Conservation (phyloP, 2,797 vertebrate species). For the Melanotaenia pygmaea region DNA sequence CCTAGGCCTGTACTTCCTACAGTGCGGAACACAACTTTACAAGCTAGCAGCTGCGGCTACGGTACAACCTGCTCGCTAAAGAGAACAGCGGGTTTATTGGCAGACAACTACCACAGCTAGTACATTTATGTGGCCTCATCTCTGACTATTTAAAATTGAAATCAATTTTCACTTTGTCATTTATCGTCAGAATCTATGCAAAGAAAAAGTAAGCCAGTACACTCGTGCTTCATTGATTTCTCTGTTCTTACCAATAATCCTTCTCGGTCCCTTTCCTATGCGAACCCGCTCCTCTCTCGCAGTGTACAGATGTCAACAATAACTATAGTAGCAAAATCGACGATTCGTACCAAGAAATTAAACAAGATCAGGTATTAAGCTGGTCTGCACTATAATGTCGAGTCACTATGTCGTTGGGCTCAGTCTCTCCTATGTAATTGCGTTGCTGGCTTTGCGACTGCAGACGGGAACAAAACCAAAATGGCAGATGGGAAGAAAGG, state of each 20-base stretch:
- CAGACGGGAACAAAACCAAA: constrained; percentile 90
- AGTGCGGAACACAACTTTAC: constrained; percentile 77
- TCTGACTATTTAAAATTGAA: background rate
- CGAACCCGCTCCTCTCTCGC: constrained; percentile 84
- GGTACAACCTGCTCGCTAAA: constrained; percentile 39
- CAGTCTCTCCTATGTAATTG: constrained; percentile 73
- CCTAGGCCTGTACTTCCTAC: constrained; percentile 62
- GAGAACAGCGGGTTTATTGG: constrained; percentile 25
- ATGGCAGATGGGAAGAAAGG: constrained; percentile 84
- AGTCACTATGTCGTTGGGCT: constrained; percentile 83
- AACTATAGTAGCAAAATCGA: constrained; percentile 48
- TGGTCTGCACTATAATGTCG: constrained; percentile 80
- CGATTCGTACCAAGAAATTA: constrained; percentile 39
- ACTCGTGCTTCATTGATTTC: constrained; percentile 80
- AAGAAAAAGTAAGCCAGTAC: constrained; percentile 59
- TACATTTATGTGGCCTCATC: fast-evolving
- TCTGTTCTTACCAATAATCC: constrained; percentile 87
- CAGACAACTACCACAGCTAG: constrained; percentile 19
- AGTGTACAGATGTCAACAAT: constrained; percentile 66
- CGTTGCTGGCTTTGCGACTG: constrained; percentile 81
- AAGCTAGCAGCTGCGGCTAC: constrained; percentile 66
- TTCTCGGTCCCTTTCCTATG: constrained; percentile 86
- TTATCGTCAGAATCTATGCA: background rate
- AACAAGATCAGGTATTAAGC: constrained; percentile 47
- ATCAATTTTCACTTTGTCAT: background rate